Evolutionary conservation across 2,113 vertebrate species (phyloP).

Genomic region (Lycocorax pyrrhopterus): DNA sequence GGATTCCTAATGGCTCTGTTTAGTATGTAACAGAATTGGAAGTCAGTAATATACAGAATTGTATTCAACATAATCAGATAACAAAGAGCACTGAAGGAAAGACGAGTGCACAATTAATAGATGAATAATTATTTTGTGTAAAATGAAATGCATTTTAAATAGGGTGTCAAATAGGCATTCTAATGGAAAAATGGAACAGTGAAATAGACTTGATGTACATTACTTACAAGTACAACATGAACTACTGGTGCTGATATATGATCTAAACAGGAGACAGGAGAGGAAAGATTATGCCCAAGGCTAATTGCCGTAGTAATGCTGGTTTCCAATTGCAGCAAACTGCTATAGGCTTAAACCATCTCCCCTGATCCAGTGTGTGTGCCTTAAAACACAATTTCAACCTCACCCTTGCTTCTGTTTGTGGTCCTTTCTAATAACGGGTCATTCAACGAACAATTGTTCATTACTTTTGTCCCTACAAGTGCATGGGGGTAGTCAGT

Average conservation of each 20-base stretch:
- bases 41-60: slow-evolving; percentile 11
- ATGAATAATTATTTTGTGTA: slow-evolving; percentile 36
- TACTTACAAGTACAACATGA: slow-evolving; percentile 41
- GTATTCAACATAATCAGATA: slow-evolving; percentile 8
- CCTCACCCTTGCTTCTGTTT: not conserved
- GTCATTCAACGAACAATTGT: not conserved
- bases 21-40: slow-evolving; percentile 31
- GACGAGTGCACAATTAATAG: slow-evolving; percentile 56
- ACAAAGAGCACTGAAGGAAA: not conserved
- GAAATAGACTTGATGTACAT: slow-evolving; percentile 30
- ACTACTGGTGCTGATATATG: slow-evolving; percentile 34
- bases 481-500: not conserved
- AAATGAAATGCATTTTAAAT: not conserved
- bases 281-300: slow-evolving; percentile 51
- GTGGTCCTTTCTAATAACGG: not conserved
- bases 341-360: slow-evolving; percentile 3
- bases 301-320: slow-evolving; percentile 55
- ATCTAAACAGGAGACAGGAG: slow-evolving; percentile 62
- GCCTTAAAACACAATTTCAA: not conserved
- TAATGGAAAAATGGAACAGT: slow-evolving; percentile 33
- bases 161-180: slow-evolving; percentile 5
- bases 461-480: not conserved
- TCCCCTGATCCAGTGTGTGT: not conserved
- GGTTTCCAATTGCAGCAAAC: slow-evolving; percentile 59
- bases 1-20: slow-evolving; percentile 54